Evolutionary conservation across 1,140 invertebrate species (phyloP).

Genomic region (Leptopilina boulardi): DNA sequence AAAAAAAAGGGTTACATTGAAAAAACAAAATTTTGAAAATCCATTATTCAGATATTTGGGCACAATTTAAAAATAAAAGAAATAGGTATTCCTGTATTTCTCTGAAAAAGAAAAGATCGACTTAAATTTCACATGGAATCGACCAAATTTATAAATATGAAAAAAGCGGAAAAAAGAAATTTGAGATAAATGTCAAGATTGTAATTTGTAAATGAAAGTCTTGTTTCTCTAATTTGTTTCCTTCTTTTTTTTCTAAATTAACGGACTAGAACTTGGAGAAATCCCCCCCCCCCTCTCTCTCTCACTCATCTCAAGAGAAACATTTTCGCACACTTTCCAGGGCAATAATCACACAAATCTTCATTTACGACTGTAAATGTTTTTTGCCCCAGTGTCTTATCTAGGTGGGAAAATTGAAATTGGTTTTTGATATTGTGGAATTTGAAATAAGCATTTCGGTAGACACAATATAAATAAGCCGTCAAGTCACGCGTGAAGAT

Average conservation of each 20-base stretch:
- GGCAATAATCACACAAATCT: not conserved
- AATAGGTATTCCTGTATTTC: too few relatives aligned
- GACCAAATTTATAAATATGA: too few relatives aligned
- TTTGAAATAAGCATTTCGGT: slow-evolving; percentile 22
- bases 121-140: too few relatives aligned
- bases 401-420: slow-evolving; percentile 11
- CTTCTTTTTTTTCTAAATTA: not conserved
- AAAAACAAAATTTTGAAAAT: too few relatives aligned
- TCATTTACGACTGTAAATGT: not conserved
- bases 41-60: too few relatives aligned
- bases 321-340: not conserved
- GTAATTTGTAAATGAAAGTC: not conserved
- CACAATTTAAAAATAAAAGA: too few relatives aligned
- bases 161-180: not conserved
- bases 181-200: not conserved
- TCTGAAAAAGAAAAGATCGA: too few relatives aligned
- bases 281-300: not conserved
- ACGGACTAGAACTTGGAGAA: not conserved
- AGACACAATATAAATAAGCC: not conserved
- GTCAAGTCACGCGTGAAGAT: not conserved
- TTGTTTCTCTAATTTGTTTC: slow-evolving; percentile 5
- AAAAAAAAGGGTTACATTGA: too few relatives aligned
- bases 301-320: not conserved
- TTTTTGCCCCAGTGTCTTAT: not conserved
- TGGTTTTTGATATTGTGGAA: not conserved